phyloP scores from a whole-genome alignment of 2,113 vertebrate genomes.

The Apodemus speciosus region DNA sequence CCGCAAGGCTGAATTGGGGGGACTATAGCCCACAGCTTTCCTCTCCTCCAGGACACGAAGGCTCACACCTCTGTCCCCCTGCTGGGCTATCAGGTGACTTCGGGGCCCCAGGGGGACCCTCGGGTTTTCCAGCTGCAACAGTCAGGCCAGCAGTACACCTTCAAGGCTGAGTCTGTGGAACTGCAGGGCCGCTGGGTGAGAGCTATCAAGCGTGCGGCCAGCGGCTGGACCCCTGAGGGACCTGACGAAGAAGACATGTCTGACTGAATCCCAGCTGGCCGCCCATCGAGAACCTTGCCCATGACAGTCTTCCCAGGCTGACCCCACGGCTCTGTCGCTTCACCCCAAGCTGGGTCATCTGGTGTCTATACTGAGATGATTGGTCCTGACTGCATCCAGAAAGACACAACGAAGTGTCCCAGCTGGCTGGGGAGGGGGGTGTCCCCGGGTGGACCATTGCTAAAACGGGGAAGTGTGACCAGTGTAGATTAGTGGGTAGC shows the following conservation, averaged over 20 bases:
- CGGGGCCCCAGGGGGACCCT: conserved; percentile 67
- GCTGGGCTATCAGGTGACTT: conserved; percentile 85
- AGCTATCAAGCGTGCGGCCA: conserved; percentile 69
- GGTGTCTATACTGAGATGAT: rapidly evolving
- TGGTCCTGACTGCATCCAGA: not conserved
- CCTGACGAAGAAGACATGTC: not conserved
- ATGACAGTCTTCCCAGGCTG: not conserved
- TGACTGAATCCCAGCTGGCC: not conserved
- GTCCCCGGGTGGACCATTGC: not conserved
- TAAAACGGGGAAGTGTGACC: not conserved
- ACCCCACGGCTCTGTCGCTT: not conserved
- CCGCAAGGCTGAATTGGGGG: rapidly evolving
- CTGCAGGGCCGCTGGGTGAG: conserved; percentile 84
- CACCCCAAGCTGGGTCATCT: not conserved
- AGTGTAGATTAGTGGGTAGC: not conserved
- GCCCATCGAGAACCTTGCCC: too few relatives aligned
- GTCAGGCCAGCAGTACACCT: conserved; percentile 83
- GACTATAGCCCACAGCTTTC: not conserved
- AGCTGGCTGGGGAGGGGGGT: rapidly evolving
- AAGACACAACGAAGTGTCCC: not conserved
- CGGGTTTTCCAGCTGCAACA: conserved; percentile 85
- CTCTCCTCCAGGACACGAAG: conserved; percentile 81
- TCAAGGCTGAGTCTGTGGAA: conserved; percentile 83
- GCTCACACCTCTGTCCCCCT: conserved; percentile 87
- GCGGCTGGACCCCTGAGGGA: not conserved